Base-by-base conservation (phyloP, 1,140 invertebrate species). In the Calliphora vicina region DNA sequence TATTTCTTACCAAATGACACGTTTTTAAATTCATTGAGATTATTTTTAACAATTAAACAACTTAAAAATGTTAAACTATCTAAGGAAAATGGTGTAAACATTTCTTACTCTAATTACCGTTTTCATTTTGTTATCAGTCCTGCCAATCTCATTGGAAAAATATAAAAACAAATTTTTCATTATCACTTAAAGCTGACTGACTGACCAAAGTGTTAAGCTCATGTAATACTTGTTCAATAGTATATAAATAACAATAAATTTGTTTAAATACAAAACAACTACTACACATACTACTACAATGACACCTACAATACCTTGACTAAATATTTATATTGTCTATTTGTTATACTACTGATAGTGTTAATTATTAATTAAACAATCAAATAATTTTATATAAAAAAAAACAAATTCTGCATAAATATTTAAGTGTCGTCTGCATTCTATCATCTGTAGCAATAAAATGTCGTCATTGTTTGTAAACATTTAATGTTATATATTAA, bases 151-250 rank as follows among this genome's bases (percentile, higher is more conserved):
- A 67, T 3, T 67, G 61, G 12, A 67, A 23, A 67, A 50, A 3
- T 15, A 35, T 8, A 23, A 67, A 10, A 23, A 12, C 20, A 67
- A 67, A 67, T 67, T 8, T 23, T 23, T 20, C n/a, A 67, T 67
- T 67, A 67, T 67, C 61, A 67, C 9, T 61, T 61, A 61, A 61
- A 61, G 6, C 13, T n/a, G 10, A 35, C 35, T 5, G 5, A 35
- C 35, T 67, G 61, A n/a, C 61, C 61, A 67, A 67, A 67, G 61
- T 67, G 20, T 67, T 67, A 67, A 67, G 61, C 61, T 67, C 61
- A 67, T 67, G 61, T 67, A 23, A 67, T 67, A 67, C 61, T 23
- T 23, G 23, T 57, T 8, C 15, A 13, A 17, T 15, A n/a, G n/a
- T 10, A 57, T 13, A 15, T 17, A 50, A 50, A 50, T n/a, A 57